Conservation (phyloP, 2,113 vertebrate species). For the Globicephala melas region DNA sequence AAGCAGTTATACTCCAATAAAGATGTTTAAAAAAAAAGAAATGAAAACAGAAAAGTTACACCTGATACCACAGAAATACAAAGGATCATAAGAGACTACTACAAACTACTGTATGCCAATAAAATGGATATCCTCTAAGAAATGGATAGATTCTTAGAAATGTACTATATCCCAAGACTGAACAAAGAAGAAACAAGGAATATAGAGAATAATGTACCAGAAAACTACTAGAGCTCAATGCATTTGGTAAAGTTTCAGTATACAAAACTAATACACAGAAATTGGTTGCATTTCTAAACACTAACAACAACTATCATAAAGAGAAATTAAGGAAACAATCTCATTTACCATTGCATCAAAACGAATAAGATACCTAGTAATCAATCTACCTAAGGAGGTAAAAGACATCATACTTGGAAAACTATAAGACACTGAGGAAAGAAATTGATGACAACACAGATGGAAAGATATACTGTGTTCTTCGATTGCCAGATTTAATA, state of each 20-base stretch:
- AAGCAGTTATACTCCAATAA: too few relatives aligned
- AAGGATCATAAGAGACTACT: too few relatives aligned
- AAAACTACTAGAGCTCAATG: background rate
- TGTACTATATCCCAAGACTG: background rate
- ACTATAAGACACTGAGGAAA: background rate
- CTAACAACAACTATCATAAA: background rate
- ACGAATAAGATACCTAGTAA: background rate
- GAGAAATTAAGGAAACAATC: background rate
- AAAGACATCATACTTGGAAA: background rate
- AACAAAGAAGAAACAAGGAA: background rate
- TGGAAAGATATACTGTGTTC: background rate
- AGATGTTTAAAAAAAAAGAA: too few relatives aligned
- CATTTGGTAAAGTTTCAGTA: background rate
- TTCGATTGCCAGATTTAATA: background rate
- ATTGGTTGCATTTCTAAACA: background rate
- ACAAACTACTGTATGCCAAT: too few relatives aligned
- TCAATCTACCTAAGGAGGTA: background rate
- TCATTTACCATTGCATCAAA: background rate
- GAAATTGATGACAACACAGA: background rate
- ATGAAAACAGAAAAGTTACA: too few relatives aligned
- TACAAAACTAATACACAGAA: background rate
- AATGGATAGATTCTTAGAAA: background rate
- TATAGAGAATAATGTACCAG: background rate
- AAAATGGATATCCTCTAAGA: too few relatives aligned
- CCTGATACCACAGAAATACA: too few relatives aligned